phyloP scores from a whole-genome alignment of 2,888 invertebrate genomes.

The Petrolisthes cinctipes region DNA sequence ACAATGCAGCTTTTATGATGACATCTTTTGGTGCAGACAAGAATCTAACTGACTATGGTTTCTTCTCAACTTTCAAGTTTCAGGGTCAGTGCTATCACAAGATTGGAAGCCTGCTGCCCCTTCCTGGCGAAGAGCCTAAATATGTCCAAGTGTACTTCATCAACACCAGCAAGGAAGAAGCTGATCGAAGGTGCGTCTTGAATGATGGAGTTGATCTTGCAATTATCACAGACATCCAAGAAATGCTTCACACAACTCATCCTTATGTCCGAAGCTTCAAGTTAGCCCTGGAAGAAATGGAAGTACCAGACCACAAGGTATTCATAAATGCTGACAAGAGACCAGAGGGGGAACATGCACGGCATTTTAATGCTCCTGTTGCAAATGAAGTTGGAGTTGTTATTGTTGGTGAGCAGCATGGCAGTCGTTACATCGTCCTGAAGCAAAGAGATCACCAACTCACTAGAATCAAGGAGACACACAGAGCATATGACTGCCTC shows the following conservation, averaged over 20 bases:
- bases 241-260: too few species aligned
- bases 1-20: too few species aligned
- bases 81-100: background rate
- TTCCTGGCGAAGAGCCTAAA: background rate
- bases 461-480: too few species aligned
- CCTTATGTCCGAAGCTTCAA: background rate
- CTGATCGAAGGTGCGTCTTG: too few species aligned
- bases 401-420: background rate
- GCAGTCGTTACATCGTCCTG: background rate
- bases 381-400: constrained; percentile 65
- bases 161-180: too few species aligned
- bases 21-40: too few species aligned
- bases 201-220: too few species aligned
- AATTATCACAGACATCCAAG: too few species aligned
- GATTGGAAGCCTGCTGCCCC: background rate
- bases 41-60: too few species aligned
- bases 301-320: background rate
- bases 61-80: background rate
- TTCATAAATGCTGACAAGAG: constrained; percentile 28
- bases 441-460: constrained; percentile 63
- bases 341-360: constrained; percentile 34
- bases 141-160: background rate
- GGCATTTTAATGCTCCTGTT: constrained; percentile 65
- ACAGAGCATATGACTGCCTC: constrained; percentile 53
- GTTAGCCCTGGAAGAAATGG: background rate